Evolutionary conservation across 2,888 invertebrate species (phyloP).

Genomic region (Cyaniris semiargus): DNA sequence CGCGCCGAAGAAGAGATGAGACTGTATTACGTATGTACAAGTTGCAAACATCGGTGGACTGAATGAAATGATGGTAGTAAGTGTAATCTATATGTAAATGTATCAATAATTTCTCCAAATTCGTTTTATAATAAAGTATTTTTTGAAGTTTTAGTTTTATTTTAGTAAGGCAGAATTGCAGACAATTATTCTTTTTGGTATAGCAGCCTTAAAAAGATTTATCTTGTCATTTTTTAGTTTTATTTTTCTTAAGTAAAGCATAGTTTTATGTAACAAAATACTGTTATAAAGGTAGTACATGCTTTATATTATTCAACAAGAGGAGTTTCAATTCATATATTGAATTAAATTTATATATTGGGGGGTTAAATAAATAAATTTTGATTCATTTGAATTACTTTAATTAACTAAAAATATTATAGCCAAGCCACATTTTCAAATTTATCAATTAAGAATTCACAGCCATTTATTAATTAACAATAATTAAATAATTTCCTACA

Average conservation of each 20-base stretch:
- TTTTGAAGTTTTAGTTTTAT: background rate
- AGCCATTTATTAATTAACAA: slow-evolving; percentile 68
- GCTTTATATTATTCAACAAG: background rate
- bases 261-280: background rate
- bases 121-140: background rate
- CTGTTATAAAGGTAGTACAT: no score
- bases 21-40: slow-evolving; percentile 97
- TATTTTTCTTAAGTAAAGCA: no score
- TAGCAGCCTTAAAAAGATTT: no score
- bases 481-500: slow-evolving; percentile 39
- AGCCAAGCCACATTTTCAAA: slow-evolving; percentile 70
- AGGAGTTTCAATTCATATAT: no score
- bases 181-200: background rate
- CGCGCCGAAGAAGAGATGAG: slow-evolving; percentile 99
- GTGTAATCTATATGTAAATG: background rate
- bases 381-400: slow-evolving; percentile 48
- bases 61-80: slow-evolving; percentile 81
- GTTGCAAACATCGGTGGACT: slow-evolving; percentile 97
- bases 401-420: slow-evolving; percentile 67
- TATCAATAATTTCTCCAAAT: background rate
- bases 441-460: slow-evolving; percentile 77
- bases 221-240: no score
- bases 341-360: background rate
- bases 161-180: background rate
- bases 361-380: background rate